phyloP scores from a whole-genome alignment of 2,113 vertebrate species.

The Pollimyrus isidori region DNA sequence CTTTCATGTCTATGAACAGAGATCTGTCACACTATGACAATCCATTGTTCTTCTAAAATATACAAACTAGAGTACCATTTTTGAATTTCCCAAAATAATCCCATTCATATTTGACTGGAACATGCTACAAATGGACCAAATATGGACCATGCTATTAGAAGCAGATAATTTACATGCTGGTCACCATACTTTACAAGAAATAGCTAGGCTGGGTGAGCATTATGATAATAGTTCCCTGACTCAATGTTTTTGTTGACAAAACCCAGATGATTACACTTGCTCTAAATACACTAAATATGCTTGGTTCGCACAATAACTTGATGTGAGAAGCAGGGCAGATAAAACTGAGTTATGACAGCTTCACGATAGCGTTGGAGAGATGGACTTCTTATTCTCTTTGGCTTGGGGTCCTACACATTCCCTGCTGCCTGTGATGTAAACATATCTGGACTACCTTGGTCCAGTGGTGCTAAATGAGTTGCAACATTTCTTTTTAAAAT shows the following conservation, averaged over 20 bases:
- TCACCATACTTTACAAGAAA: not conserved
- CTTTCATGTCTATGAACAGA: not conserved
- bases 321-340: not conserved
- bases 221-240: not conserved
- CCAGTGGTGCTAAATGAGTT: not conserved
- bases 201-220: not conserved
- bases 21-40: not conserved
- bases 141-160: not conserved
- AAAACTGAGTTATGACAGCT: not conserved
- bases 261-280: not conserved
- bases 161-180: not conserved
- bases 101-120: not conserved
- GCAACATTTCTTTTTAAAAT: not conserved
- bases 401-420: not conserved
- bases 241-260: not conserved
- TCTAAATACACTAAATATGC: not conserved
- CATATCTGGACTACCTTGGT: not conserved
- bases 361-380: not conserved
- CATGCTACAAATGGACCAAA: not conserved
- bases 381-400: not conserved
- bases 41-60: not conserved
- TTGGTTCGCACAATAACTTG: not conserved
- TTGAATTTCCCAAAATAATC: not conserved
- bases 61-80: not conserved
- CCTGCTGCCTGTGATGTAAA: not conserved